Evolutionary conservation across 2,888 invertebrate genomes (phyloP).

Genomic region (Dolichopus griseipennis): DNA sequence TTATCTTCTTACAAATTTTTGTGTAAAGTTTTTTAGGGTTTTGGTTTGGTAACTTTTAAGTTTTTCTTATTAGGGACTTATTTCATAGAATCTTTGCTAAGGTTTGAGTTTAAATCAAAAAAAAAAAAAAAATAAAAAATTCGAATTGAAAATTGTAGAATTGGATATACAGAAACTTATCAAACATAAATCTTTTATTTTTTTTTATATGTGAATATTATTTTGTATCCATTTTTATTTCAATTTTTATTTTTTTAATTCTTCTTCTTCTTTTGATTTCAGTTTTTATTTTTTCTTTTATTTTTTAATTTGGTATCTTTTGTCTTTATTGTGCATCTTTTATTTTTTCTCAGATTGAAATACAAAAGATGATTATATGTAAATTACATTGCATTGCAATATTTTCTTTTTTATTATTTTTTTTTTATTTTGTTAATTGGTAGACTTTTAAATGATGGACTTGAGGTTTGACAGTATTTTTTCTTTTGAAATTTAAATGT

Average conservation of each 20-base stretch:
- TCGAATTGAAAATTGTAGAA: not conserved
- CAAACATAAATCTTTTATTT: constrained; percentile 3
- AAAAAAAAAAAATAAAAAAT: no score
- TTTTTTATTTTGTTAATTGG: not conserved
- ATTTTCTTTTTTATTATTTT: no score
- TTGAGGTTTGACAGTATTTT: not conserved
- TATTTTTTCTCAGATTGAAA: not conserved
- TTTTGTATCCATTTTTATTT: not conserved
- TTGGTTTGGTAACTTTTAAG: no score
- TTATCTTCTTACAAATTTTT: no score
- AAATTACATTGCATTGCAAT: not conserved
- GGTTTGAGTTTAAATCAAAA: no score
- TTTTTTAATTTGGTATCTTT: not conserved
- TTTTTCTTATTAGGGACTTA: no score
- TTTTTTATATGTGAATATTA: not conserved
- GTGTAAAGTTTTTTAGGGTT: no score
- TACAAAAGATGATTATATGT: constrained; percentile 6
- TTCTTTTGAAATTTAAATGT: no score
- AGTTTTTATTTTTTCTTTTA: no score
- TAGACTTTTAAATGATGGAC: not conserved
- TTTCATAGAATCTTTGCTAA: no score
- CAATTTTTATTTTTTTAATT: not conserved
- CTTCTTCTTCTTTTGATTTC: no score
- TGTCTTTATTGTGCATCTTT: not conserved
- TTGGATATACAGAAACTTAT: not conserved